phyloP scores from a whole-genome alignment of 1,140 invertebrate genomes.

The Belonocnema kinseyi region DNA sequence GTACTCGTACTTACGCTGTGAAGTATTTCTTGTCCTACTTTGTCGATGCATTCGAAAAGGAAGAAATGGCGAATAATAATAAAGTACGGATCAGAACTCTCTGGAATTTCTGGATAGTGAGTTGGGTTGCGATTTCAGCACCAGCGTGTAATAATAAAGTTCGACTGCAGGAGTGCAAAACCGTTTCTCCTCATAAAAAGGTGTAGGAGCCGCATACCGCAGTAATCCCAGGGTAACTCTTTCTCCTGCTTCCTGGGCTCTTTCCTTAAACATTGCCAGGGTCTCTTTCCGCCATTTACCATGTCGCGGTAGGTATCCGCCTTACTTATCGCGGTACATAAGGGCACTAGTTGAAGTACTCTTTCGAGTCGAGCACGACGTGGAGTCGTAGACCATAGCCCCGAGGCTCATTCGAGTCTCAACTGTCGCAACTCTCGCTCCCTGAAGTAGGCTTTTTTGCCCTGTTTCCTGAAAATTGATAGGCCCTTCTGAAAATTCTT shows the following conservation, averaged over 20 bases:
- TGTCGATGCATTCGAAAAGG: too few relatives aligned
- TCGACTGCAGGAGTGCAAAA: neutral
- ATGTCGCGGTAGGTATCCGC: neutral
- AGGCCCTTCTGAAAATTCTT: neutral
- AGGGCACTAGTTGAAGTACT: neutral
- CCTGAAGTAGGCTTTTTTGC: conserved; percentile 6
- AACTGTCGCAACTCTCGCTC: conserved; percentile 1
- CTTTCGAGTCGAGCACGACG: conserved; percentile 5
- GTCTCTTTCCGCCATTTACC: neutral
- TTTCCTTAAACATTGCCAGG: neutral
- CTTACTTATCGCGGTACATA: neutral
- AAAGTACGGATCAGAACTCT: too few relatives aligned
- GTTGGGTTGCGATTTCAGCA: too few relatives aligned
- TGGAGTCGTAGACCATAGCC: neutral
- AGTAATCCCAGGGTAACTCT: neutral
- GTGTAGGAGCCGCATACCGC: neutral
- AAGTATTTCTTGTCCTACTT: too few relatives aligned
- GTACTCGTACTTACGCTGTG: too few relatives aligned
- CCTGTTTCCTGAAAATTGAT: neutral
- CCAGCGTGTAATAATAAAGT: neutral
- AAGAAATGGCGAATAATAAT: too few relatives aligned
- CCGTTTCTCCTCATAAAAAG: neutral
- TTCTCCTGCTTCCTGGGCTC: neutral
- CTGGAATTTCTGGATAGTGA: too few relatives aligned
- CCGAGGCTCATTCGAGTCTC: neutral